phyloP scores from a whole-genome alignment of 1,140 invertebrate genomes.

The Micrasema longulum region DNA sequence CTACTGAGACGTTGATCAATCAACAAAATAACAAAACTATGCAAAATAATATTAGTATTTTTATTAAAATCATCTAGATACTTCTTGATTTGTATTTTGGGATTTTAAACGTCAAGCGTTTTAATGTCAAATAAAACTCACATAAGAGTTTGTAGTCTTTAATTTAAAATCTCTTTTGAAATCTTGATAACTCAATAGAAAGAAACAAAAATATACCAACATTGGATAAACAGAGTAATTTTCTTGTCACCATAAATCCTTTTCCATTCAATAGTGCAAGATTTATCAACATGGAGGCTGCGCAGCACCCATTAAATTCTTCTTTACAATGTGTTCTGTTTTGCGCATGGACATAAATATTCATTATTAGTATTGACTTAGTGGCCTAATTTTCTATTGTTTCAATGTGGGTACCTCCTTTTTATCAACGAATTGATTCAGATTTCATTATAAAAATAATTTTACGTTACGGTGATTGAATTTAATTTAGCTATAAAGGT shows the following conservation, averaged over 20 bases:
- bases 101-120: too few species aligned
- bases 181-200: slow-evolving; percentile 22
- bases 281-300: slow-evolving; percentile 28
- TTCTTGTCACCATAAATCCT: slow-evolving; percentile 33
- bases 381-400: slow-evolving; percentile 24
- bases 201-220: slow-evolving; percentile 6
- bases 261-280: slow-evolving; percentile 19
- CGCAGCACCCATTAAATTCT: slow-evolving; percentile 2
- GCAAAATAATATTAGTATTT: too few species aligned
- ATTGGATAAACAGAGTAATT: slow-evolving; percentile 17
- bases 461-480: slow-evolving; percentile 2
- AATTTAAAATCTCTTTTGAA: neutral
- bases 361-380: slow-evolving; percentile 9
- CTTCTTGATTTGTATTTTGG: too few species aligned
- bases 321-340: neutral
- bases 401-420: neutral
- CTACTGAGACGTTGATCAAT: too few species aligned
- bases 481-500: slow-evolving; percentile 2
- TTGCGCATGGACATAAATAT: neutral
- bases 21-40: too few species aligned
- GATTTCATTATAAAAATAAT: too few species aligned
- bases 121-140: too few species aligned
- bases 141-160: too few species aligned
- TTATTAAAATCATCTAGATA: too few species aligned
- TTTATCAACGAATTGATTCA: too few species aligned